phyloP scores from a whole-genome alignment of 2,113 vertebrate genomes.

The Struthio camelus region DNA sequence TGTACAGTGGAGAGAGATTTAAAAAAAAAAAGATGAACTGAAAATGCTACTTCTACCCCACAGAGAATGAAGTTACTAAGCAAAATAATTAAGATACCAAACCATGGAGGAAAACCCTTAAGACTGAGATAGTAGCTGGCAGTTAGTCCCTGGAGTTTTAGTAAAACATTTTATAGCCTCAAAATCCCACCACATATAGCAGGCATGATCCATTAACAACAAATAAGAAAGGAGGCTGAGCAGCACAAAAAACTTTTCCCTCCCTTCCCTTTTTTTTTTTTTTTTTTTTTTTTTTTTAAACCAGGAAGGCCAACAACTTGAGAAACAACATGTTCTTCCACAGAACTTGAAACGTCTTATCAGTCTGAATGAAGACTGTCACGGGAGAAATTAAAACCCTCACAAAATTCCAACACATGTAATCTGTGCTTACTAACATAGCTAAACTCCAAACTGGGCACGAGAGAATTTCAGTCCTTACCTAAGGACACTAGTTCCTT shows the following conservation, averaged over 20 bases:
- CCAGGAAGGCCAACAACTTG: not conserved
- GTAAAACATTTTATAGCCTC: not conserved
- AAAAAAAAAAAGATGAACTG: not conserved
- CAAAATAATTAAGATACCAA: not conserved
- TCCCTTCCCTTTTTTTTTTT: not conserved
- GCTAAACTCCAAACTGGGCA: not conserved
- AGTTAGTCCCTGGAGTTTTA: not conserved
- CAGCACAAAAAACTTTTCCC: not conserved
- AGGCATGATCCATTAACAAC: not conserved
- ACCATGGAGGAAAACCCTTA: too few species aligned
- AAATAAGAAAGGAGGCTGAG: not conserved
- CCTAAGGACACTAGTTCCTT: not conserved
- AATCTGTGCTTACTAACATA: not conserved
- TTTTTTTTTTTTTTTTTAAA: too few species aligned
- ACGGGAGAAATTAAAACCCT: not conserved
- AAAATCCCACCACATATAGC: too few species aligned
- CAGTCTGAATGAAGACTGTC: not conserved
- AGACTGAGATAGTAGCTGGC: too few species aligned
- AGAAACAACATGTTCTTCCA: not conserved
- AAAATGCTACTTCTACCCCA: not conserved
- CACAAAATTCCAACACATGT: not conserved
- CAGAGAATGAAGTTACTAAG: not conserved
- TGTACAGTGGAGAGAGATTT: not conserved
- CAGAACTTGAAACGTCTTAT: not conserved
- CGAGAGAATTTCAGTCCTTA: not conserved